Conservation (phyloP, 92 coral and sea anemone genomes). For the Phenganax subtilis region DNA sequence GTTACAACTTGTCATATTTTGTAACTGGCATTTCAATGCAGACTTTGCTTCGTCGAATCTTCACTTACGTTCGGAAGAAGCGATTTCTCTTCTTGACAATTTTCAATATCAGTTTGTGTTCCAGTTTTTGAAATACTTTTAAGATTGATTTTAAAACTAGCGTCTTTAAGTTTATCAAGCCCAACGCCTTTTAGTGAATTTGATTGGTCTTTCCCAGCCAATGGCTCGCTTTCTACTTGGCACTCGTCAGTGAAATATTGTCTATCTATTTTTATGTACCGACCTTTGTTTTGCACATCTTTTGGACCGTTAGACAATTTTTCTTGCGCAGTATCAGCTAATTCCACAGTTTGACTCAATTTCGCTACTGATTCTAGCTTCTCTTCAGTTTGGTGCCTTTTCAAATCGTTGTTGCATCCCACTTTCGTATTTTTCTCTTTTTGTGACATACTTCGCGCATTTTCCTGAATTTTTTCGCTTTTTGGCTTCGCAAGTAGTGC, state of each 20-base stretch:
- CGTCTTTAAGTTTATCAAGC: neutral
- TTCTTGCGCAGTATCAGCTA: neutral
- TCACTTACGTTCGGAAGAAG: too few species aligned
- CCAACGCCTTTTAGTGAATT: neutral
- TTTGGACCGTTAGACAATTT: neutral
- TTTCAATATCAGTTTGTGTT: too few species aligned
- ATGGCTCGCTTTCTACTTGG: neutral
- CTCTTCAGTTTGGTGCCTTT: too few species aligned
- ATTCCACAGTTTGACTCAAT: too few species aligned
- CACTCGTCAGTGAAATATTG: neutral
- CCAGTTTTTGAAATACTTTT: too few species aligned
- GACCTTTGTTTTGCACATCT: neutral
- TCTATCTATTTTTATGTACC: neutral
- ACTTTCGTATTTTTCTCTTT: conserved; percentile 32
- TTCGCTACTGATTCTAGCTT: too few species aligned
- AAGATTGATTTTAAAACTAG: neutral
- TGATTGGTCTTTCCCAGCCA: neutral
- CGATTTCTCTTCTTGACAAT: too few species aligned
- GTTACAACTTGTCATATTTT: too few species aligned
- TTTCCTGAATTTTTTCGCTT: neutral
- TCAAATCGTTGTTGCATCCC: neutral
- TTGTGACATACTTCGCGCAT: conserved; percentile 6
- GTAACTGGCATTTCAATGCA: too few species aligned
- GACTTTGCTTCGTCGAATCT: too few species aligned
- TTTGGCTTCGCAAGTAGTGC: neutral